Base-by-base conservation (phyloP, 2,888 invertebrate genomes). In the Campoplex capitator region DNA sequence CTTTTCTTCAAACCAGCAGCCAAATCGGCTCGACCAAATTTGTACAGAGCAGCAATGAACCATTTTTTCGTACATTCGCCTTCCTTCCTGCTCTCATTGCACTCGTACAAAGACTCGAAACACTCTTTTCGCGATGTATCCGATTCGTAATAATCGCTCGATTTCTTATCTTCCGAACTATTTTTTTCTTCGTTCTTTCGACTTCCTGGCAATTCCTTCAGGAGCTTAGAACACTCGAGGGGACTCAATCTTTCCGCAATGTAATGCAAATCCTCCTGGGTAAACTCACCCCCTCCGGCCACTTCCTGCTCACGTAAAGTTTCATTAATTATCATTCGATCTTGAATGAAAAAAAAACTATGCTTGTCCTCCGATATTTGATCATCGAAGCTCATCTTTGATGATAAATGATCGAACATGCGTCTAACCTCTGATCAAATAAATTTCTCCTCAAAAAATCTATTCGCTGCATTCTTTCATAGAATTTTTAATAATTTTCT, bases 11-110 rank as follows among this genome's bases (percentile, higher is more conserved):
- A 70, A 16, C 83, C 16, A 32, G 84, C 42, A 0, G 45, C 81
- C 38, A 87, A 58, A 85, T 88, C 87, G 38, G 77, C 74, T 56
- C 87, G 85, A 48, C 88, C 88, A 56, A 89, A 71, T 85, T 83
- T 82, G 8, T 71, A 85, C 32, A 86, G 71, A 9, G 70, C 51
- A 13, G 32, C 48, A 45, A 83, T 82, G 13, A 85, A 65, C 85
- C 84, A 76, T 18, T 84, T 84, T 81, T 65, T 84, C 35, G 88
- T 84, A 56, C 79, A 85, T 54, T 83, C 86, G 13, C 58, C 68
- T 11, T 67, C 80, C 35, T 28, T 73, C 16, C 83, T 83, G 13
- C 42, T 70, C 38, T 88, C 81, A 58, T 89, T 89, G 75, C 83
- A 87, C 71, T 89, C 88, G 54, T 73, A 45, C 23, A 89, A 67